phyloP scores from a whole-genome alignment of 2,797 vertebrate genomes.

The Onychomys torridus region DNA sequence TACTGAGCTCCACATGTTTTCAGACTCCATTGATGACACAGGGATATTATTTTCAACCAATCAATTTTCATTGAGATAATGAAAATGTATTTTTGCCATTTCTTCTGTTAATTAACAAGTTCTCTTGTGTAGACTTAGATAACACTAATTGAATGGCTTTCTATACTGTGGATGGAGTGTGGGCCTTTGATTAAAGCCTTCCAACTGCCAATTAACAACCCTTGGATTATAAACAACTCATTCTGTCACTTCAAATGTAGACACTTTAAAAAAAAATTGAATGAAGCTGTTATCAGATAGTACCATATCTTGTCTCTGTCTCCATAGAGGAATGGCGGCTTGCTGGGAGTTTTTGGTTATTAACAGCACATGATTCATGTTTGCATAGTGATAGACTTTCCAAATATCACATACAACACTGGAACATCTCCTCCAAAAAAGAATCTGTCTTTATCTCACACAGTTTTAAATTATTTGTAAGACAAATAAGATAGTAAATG shows the following conservation, averaged over 20 bases:
- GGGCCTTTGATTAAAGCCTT: slow-evolving; percentile 45
- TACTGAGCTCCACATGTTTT: not conserved
- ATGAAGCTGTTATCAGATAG: not conserved
- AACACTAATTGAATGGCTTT: slow-evolving; percentile 53
- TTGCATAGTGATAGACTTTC: not conserved
- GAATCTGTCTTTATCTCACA: not conserved
- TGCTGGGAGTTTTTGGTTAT: not conserved
- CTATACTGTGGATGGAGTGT: not conserved
- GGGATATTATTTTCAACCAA: not conserved
- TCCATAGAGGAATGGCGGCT: not conserved
- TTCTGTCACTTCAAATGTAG: slow-evolving; percentile 53
- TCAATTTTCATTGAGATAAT: slow-evolving; percentile 24
- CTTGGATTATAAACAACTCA: slow-evolving; percentile 13
- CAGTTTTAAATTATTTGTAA: not conserved
- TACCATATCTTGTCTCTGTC: not conserved
- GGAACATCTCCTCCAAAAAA: not conserved
- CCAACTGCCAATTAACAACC: slow-evolving; percentile 38
- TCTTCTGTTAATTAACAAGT: slow-evolving; percentile 62
- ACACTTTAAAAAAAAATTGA: not conserved
- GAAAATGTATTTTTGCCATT: slow-evolving; percentile 45
- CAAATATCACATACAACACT: not conserved
- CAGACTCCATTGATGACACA: not conserved
- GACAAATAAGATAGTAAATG: not conserved
- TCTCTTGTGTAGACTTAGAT: slow-evolving; percentile 5
- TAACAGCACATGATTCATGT: not conserved